Base-by-base conservation (phyloP, 2,797 vertebrate species). In the Xiphophorus birchmanni region DNA sequence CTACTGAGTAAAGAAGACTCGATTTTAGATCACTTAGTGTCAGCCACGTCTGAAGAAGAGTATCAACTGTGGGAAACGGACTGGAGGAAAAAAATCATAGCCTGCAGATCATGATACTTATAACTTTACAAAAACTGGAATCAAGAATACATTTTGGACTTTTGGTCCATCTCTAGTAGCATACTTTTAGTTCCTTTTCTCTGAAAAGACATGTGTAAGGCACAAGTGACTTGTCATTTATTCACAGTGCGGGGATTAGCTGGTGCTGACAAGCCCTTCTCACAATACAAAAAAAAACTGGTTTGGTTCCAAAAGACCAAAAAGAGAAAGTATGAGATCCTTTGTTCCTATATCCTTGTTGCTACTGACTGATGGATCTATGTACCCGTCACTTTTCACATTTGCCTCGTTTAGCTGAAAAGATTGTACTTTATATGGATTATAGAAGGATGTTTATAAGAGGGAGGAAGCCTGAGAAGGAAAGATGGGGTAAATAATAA, bases 181-280 rank as follows among this genome's bases (percentile, higher is more conserved):
- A 79, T 84, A 56, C 45, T 77, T 76, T 84, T 47, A 67, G 26
- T 44, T 75, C 12, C 26, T 44, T n/a, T 67, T 13, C 50, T 83
- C 47, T 76, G 42, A 80, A 86, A 86, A 40, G 71, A 85, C 58
- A 79, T 48, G 21, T 87, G 81, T 80, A 81, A 81, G 69, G 50
- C 78, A 58, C 84, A 80, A 81, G 48, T 82, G 29, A 42, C 88
- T 83, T 87, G 80, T 88, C 48, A 4, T 88, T 45, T 2, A 5
- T 47, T 72, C 60, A 88, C 72, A 84, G 76, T 81, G 72, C 78
- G 42, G 73, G 78, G 79, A 75, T 85, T 85, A 54, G 60, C 35
- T 77, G 54, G 3, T 79, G 83, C 18, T 0, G 3, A n/a, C 0
- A 3, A 82, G 48, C 78, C 77, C 37, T 65, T 18, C 26, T 47